Base-by-base conservation (phyloP, 2,113 vertebrate species). In the Cebidichthys violaceus region DNA sequence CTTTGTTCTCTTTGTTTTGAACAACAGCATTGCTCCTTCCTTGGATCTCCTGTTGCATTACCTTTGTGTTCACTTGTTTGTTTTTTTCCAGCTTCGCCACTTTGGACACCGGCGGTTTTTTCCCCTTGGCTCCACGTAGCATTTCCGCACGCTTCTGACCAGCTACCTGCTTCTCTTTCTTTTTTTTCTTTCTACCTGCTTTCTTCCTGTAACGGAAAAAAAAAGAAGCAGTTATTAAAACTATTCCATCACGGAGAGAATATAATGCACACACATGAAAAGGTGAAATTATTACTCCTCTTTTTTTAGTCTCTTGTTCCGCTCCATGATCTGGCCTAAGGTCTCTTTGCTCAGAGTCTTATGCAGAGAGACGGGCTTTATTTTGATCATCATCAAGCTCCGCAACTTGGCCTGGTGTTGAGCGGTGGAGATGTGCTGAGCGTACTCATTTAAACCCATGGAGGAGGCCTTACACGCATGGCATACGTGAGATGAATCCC, bases 401-500 rank as follows among this genome's bases (percentile, higher is more conserved):
- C 91, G 82, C 45, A 98, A 83, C 0, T 92, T 95, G 59, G 91
- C 91, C 90, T 94, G 93, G 95, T 99, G 98, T 82, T 94, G 86
- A 82, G 92, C 39, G 74, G 95, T 95, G 77, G 95, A 95, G 90
- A 99, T 96, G 94, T 99, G 98, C 81, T 94, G 88, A 82, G 95
- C 94, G 41, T 96, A 99, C 5, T 94, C 90, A 2, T 94, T 92
- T 61, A 99, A 95, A 79, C 94, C 94, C 90, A 95, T 93, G 79
- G 94, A 86, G 0, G 88, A 95, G 66, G 94, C 87, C 65, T 92
- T 82, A 84, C 98, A 99, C 4, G 96, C 97, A 20, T 92, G 95
- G 88, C 98, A 99, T 43, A 95, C 91, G 52, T 99, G 98, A 89
- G 66, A 92, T 86, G 92, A 93, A 87, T 94, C 92, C 90, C 96